Evolutionary conservation across 2,888 invertebrate genomes (phyloP).

Genomic region (Hermodice carunculata): DNA sequence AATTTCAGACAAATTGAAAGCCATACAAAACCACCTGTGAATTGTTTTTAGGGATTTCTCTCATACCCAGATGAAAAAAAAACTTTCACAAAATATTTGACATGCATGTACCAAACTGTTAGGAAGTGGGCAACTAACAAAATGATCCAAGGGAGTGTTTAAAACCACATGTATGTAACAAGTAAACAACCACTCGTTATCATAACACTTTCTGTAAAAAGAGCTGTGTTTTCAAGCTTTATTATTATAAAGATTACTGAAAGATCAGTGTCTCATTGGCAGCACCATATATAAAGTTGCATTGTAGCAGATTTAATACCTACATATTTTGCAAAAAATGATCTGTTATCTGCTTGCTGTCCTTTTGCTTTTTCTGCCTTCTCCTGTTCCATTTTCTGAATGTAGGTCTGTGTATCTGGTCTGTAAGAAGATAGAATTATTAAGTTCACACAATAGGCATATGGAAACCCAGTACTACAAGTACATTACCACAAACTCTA

Average conservation of each 20-base stretch:
- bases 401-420: conserved; percentile 95
- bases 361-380: conserved; percentile 83
- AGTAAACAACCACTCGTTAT: not conserved
- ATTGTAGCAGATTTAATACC: conserved; percentile 69
- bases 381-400: conserved; percentile 93
- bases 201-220: not conserved
- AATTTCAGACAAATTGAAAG: no score
- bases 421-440: conserved; percentile 70
- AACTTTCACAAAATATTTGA: no score
- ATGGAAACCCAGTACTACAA: no score
- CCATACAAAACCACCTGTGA: no score
- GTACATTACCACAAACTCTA: no score
- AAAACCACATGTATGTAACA: no score
- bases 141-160: no score
- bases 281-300: not conserved
- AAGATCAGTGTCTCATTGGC: not conserved
- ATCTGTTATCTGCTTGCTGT: conserved; percentile 82
- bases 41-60: no score
- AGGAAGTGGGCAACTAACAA: no score
- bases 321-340: conserved; percentile 98
- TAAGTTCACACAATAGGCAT: no score
- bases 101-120: no score
- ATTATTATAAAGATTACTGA: not conserved
- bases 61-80: no score
- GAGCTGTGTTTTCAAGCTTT: not conserved